Base-by-base conservation (phyloP, 2,888 invertebrate species). In the Cheilosia soror region DNA sequence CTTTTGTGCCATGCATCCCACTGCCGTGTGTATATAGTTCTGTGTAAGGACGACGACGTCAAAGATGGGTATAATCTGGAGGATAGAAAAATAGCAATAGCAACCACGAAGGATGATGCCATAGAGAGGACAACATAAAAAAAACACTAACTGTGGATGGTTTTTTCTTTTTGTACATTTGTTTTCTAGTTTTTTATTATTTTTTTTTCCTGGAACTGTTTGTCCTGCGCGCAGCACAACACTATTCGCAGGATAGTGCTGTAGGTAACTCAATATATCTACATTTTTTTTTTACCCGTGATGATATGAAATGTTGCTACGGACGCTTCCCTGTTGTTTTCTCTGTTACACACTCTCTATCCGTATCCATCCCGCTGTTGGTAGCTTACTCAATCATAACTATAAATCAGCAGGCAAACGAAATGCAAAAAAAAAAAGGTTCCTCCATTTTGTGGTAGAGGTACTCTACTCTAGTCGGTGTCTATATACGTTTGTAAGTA, bases 161-260 rank as follows among this genome's bases (percentile, higher is more conserved):
- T 29, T 40, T 51, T 44, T 33, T 44, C 33, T 51, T 33, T 27
- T 13, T 55, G 2, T 11, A 11, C 37, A 33, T 9, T 13, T 51
- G 1, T 9, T 44, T 31, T 44, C 44, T 44, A 15, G 15, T 7
- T 51, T 62, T 72, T 72, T 60, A 25, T 47, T 37, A 25, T 27
- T 37, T 42, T 66, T 42, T 66, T 25, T 29, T 47, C 20, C 44
- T 77, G 31, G 20, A 62, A 66, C 58, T 58, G 42, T 62, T 80
- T 75, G 84, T 80, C 84, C 80, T 84, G 84, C 84, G 84, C 84
- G 71, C 29, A 55, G 42, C 29, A 73, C 27, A 53, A 60, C 58
- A 73, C 55, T 31, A 57, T 65, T 71, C 62, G 37, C 33, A 71
- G 47, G 58, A 33, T 31, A 62, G n/a, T 63, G 49, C 7, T 15